These are phyloP conservation scores for Rhyacophila evoluta DNA, from an alignment of 2,888 invertebrate genomes.

Conservation along the genomic window DNA sequence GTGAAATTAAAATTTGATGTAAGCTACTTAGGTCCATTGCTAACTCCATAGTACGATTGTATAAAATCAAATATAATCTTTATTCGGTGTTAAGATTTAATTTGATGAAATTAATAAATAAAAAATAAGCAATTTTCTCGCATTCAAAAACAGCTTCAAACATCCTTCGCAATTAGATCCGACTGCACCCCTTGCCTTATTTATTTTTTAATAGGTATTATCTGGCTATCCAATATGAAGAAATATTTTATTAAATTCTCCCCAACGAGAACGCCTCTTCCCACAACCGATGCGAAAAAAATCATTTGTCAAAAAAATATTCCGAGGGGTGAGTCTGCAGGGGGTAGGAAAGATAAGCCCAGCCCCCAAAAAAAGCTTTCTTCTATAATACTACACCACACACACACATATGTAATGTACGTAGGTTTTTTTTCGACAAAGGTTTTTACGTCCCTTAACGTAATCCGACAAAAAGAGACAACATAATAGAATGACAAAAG, in stretches of 20 bases:
- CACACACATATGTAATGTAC: constrained; percentile 52
- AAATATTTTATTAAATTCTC: constrained; percentile 52
- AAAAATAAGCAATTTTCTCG: constrained; percentile 23
- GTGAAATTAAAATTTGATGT: too few species aligned
- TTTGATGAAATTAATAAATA: neutral
- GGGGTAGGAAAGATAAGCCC: constrained; percentile 50
- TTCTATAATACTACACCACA: constrained; percentile 43
- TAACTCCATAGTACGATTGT: too few species aligned
- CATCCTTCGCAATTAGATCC: constrained; percentile 10
- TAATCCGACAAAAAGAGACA: constrained; percentile 37
- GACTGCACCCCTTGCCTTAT: constrained; percentile 49
- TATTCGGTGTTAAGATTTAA: neutral
- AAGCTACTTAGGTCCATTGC: too few species aligned
- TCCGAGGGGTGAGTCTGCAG: constrained; percentile 36
- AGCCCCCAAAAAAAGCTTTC: constrained; percentile 50
- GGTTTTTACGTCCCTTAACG: constrained; percentile 46
- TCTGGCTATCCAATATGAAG: constrained; percentile 45
- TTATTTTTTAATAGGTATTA: constrained; percentile 49
- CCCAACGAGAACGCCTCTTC: constrained; percentile 39
- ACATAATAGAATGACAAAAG: constrained; percentile 25
- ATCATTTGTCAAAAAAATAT: constrained; percentile 53
- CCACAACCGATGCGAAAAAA: constrained; percentile 49
- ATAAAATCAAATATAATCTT: too few species aligned
- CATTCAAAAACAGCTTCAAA: neutral
- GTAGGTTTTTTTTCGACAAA: constrained; percentile 48